Conservation (phyloP, 2,797 vertebrate genomes). For the Serranus cabrilla region DNA sequence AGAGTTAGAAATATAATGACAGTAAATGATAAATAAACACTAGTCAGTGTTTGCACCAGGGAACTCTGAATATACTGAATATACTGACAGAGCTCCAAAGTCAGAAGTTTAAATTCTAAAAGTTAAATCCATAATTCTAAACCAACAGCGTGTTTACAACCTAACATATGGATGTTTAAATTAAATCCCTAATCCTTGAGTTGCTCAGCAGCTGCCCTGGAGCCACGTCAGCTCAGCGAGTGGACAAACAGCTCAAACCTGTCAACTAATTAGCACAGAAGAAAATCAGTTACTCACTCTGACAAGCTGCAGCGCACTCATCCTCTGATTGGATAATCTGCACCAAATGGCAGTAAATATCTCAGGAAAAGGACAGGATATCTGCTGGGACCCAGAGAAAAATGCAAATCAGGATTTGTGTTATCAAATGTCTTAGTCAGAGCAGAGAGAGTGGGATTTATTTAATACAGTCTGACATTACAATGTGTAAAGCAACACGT, state of each 20-base stretch:
- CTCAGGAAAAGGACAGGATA: background rate
- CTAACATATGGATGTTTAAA: background rate
- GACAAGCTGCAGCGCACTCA: background rate
- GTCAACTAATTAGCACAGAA: background rate
- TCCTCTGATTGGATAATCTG: background rate
- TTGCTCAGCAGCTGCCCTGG: background rate
- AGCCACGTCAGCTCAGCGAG: background rate
- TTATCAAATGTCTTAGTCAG: background rate
- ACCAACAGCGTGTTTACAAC: background rate
- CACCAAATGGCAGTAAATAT: background rate
- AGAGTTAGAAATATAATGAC: background rate
- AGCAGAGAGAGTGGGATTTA: background rate
- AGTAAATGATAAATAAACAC: too few relatives aligned
- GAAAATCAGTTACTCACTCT: constrained; percentile 2
- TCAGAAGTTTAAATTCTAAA: background rate
- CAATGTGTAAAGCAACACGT: background rate
- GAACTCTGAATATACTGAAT: background rate
- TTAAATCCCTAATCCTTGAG: background rate
- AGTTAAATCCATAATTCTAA: background rate
- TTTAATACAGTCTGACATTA: background rate
- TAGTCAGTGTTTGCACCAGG: background rate
- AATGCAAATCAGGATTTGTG: background rate
- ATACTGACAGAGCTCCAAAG: background rate
- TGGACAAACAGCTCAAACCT: constrained; percentile 2
- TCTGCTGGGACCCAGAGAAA: too few relatives aligned